Evolutionary conservation across 2,888 invertebrate genomes (phyloP), one percentile per base, ranked within the genome.

Genomic region (Diloba caeruleocephala): DNA sequence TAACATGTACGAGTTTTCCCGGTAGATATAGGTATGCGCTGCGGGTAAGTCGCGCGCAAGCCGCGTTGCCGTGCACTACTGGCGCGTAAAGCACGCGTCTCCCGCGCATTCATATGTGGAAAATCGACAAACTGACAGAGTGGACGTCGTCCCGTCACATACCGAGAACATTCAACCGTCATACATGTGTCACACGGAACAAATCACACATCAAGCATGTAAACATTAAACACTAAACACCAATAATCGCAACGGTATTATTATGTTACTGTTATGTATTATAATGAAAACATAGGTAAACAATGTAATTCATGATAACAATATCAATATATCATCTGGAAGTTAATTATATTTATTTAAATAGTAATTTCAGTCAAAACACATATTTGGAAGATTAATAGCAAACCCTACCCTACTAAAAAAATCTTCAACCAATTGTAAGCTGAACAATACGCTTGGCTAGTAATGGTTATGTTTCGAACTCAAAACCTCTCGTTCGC

Each of bases 61-160:
- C 82, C 85, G 84, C 85, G 84, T 79, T 78, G 76, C 74, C 76
- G 88, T 88, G 80, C 85, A 86, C 87, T 87, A 89, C 89, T 88
- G 88, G 80, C 81, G 82, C 77, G 77, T 76, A 77, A 79, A 77
- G 74, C 78, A 83, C 78, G 80, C 83, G 79, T 69, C 85, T 78
- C 79, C 71, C 75, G 82, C 79, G 79, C 85, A 82, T 81, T 84
- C 80, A 84, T 85, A 81, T 83, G 85, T 85, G 90, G 88, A 90
- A 91, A 89, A 89, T 82, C 79, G 78, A 81, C 81, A 76, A 75
- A 77, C 79, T 77, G 70, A 67, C 75, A 62, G 52, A 57, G 74
- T 77, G 71, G 70, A 76, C 65, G 61, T 60, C 66, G 63, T 64
- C 67, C 71, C 58, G 71, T 42, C 74, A 62, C 73, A 70, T 72